Base-by-base conservation (phyloP, 2,888 invertebrate genomes). In the Eretmocerus hayati region DNA sequence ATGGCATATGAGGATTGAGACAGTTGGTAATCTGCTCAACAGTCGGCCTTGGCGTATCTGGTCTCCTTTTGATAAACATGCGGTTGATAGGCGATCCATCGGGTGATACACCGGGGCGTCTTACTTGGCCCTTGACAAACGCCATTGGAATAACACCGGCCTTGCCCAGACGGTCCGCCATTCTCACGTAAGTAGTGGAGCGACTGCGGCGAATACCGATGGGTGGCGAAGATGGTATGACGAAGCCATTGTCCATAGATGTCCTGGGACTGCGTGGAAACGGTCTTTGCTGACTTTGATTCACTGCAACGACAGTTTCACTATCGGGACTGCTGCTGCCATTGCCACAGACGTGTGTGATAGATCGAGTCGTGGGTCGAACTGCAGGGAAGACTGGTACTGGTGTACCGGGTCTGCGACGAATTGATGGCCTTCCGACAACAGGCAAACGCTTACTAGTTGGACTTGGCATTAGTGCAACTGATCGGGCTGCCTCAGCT, bases 21-120 rank as follows among this genome's bases (percentile, higher is more conserved):
- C 32, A 6, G 26, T 42, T 40, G 1, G 46, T 33, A 3, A 52
- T 9, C 20, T 49, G 49, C 19, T 61, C 60, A 5, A 46, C 40
- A 2, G 46, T 53, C 2, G 67, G 66, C 32, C 67, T 52, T 1
- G 69, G 67, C 3, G 69, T 67, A 35, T 67, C 69, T 0, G 66
- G 66, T 19, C 66, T 52, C 4, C 59, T 59, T 50, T 53, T 63
- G 11, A 20, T n/a, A 2, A 48, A 30, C 15, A 45, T 18, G 9
- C 47, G 32, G 22, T 53, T 55, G 15, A 51, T 39, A 3, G 37
- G 46, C 9, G 43, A 20, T 26, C 36, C 51, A 5, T 49, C 42
- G 2, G 11, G 11, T 26, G 26, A 9, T 26, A 32, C 5, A 13
- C 11, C 16, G 13, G 45, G 8, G 6, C 50, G 36, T 47, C 37